phyloP scores from a whole-genome alignment of 2,888 invertebrate species.

The Cryptocheilus praepositus region DNA sequence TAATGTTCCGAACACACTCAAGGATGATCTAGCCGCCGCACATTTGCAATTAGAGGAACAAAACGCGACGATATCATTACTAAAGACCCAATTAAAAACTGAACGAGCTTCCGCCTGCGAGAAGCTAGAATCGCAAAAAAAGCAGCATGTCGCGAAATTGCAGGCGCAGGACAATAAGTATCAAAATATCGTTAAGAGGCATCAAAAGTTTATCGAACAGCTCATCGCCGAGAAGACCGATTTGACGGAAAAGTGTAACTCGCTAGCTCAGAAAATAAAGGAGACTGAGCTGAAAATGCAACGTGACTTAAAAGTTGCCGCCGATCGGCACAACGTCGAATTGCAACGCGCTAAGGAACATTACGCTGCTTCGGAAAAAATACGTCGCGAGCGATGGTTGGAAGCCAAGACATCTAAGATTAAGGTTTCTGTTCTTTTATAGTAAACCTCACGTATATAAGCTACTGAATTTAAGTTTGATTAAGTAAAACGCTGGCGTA shows the following conservation, averaged over 20 bases:
- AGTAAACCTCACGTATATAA: too few relatives aligned
- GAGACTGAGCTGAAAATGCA: slow-evolving; percentile 82
- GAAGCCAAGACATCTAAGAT: slow-evolving; percentile 87
- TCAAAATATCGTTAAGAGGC: slow-evolving; percentile 84
- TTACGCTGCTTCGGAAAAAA: slow-evolving; percentile 86
- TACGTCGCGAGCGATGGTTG: slow-evolving; percentile 86
- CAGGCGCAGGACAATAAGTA: slow-evolving; percentile 83
- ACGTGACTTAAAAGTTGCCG: slow-evolving; percentile 81
- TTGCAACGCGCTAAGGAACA: slow-evolving; percentile 85
- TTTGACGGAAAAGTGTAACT: slow-evolving; percentile 84
- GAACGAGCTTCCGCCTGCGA: slow-evolving; percentile 72
- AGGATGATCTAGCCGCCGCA: slow-evolving; percentile 62
- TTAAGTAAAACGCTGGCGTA: too few relatives aligned
- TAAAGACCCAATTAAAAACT: slow-evolving; percentile 70
- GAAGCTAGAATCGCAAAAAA: slow-evolving; percentile 73
- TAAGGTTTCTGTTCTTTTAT: slow-evolving; percentile 28
- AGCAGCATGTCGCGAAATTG: slow-evolving; percentile 75
- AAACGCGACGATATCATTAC: slow-evolving; percentile 58
- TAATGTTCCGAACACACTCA: slow-evolving; percentile 29
- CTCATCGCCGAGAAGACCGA: slow-evolving; percentile 87
- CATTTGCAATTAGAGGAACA: slow-evolving; percentile 65
- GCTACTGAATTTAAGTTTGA: too few relatives aligned
- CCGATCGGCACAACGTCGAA: slow-evolving; percentile 86
- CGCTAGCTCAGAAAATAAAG: slow-evolving; percentile 80
- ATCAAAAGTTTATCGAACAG: slow-evolving; percentile 89